A percentile compares a stretch with the other conserved stretches of the same genome.
Evolutionary conservation across 2,888 invertebrate species (phyloP).

Genomic region (Oxystoma pomonae): DNA sequence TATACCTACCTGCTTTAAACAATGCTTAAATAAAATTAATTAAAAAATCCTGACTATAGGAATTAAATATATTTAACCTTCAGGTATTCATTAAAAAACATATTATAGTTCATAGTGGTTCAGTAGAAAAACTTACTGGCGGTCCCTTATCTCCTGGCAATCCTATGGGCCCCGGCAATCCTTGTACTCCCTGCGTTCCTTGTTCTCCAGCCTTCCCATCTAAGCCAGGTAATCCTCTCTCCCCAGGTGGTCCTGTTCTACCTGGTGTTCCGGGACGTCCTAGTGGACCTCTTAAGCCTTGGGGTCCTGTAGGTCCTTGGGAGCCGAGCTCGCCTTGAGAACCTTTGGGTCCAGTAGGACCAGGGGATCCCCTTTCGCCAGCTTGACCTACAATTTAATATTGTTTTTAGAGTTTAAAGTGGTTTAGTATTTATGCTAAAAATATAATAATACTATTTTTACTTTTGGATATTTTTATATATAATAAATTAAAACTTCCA

Average conservation of each 20-base stretch:
- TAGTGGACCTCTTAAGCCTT: slow-evolving; percentile 58
- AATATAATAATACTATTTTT: too few relatives aligned
- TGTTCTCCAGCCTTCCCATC: slow-evolving; percentile 84
- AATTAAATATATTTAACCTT: too few relatives aligned
- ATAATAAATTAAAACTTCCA: too few relatives aligned
- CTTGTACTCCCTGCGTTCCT: slow-evolving; percentile 75
- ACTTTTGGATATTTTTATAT: too few relatives aligned
- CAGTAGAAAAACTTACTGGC: slow-evolving; percentile 51
- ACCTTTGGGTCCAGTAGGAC: slow-evolving; percentile 61
- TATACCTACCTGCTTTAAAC: too few relatives aligned
- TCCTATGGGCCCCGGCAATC: slow-evolving; percentile 73
- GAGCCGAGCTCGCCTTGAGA: slow-evolving; percentile 56
- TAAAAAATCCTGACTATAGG: too few relatives aligned
- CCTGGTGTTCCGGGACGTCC: slow-evolving; percentile 70
- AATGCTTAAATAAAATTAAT: too few relatives aligned
- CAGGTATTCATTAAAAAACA: neutral
- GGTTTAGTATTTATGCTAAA: too few relatives aligned
- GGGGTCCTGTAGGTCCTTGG: slow-evolving; percentile 55
- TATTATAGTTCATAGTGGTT: neutral
- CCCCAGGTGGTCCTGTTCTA: slow-evolving; percentile 66
- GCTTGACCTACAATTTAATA: slow-evolving; percentile 57
- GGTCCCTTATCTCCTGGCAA: slow-evolving; percentile 74
- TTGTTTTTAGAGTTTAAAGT: too few relatives aligned
- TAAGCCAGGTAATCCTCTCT: slow-evolving; percentile 72
- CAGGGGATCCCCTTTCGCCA: slow-evolving; percentile 69